These are phyloP conservation scores for Pristionchus japonicus DNA, from an alignment of 2,888 invertebrate genomes.

Conservation along the genomic window DNA sequence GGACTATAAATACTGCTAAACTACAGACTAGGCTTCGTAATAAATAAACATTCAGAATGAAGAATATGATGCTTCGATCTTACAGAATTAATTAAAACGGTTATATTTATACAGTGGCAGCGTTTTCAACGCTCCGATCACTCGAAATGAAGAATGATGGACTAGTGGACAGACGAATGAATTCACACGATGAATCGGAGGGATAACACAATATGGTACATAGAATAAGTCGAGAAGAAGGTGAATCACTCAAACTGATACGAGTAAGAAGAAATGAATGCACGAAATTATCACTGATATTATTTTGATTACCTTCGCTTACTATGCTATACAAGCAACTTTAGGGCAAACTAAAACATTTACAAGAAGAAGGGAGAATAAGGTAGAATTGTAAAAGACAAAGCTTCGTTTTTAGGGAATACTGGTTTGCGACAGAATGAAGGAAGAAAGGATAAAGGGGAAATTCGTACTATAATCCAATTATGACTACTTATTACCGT, in stretches of 20 bases:
- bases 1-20: not conserved
- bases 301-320: conserved; percentile 37
- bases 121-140: conserved; percentile 23
- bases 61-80: not conserved
- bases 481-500: conserved; percentile 32
- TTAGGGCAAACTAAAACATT: not conserved
- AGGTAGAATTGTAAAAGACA: not conserved
- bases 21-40: not conserved
- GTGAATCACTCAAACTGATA: not conserved
- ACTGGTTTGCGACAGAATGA: conserved; percentile 9
- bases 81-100: not conserved
- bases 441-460: not conserved
- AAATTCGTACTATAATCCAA: not conserved
- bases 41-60: not conserved
- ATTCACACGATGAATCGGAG: conserved; percentile 30
- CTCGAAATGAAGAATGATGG: conserved; percentile 35
- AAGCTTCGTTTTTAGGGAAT: not conserved
- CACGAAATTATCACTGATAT: conserved; percentile 34
- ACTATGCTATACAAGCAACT: conserved; percentile 33
- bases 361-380: not conserved
- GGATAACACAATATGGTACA: conserved; percentile 13
- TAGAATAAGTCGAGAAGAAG: not conserved
- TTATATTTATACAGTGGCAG: conserved; percentile 7
- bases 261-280: conserved; percentile 1
- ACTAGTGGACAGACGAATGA: conserved; percentile 28